Base-by-base conservation (phyloP, 2,888 invertebrate species). In the Leistus spinibarbis region DNA sequence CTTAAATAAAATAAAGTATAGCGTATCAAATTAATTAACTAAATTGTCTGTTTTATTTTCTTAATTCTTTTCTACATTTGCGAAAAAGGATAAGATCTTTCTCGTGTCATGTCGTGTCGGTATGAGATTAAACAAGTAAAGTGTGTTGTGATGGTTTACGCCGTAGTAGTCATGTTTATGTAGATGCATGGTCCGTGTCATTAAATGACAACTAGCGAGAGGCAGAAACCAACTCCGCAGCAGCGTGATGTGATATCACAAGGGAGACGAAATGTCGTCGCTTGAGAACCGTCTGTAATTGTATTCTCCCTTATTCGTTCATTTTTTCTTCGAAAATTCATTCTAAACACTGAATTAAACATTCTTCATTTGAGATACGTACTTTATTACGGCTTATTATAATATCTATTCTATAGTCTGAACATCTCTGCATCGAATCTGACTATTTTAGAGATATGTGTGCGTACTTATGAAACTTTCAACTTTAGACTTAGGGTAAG, bases 141-240 rank as follows among this genome's bases (percentile, higher is more conserved):
- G 20, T 69, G 62, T 69, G 27, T 17, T 40, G 27, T 62, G 27
- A 69, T 69, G 56, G 67, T 54, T 23, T 17, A n/a, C 22, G 16
- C 27, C 27, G 22, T 64, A 24, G 23, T 64, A 64, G 27, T 64
- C 64, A 67, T 67, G 27, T 40, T 65, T 67, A 54, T 53, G 56
- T 16, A 65, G 65, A 65, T 72, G 72, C 72, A 72, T 72, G 57
- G 56, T 65, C 27, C 72, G 72, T 72, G 56, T 56, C 63, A 72
- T 72, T 64, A 72, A 65, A 22, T 72, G 57, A 24, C 24, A 65
- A 60, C 72, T 65, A 40, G 62, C 60, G 22, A 57, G 54, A 3
- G 22, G 17, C 54, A n/a, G n/a, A n/a, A n/a, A 19, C 19, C 19
- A n/a, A 40, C 24, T 23, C 53, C 66, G 23, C 10, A 16, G 40